Evolutionary conservation across 2,113 vertebrate species (phyloP), one percentile per base, ranked within the genome.

Genomic region (Ceyx margarethae): DNA sequence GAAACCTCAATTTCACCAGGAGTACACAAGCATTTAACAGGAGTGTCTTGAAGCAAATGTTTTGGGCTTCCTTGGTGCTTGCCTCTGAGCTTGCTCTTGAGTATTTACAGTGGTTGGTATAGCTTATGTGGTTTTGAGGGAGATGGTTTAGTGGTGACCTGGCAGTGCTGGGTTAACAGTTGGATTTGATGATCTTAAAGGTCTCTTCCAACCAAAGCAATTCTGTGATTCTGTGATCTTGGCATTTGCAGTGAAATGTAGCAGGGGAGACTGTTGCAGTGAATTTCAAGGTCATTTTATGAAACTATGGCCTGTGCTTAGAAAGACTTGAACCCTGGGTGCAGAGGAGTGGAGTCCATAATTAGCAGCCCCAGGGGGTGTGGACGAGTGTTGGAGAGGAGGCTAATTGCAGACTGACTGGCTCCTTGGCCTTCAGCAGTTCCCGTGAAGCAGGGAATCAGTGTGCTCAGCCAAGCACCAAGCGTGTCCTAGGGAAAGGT

Each of bases 401-500:
- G 85, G 80, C 61, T 90, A 87, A 89, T 68, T 95, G 91, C 94
- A 97, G 96, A 96, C 95, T 97, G 84, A 42, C 87, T 95, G 96
- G 64, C 96, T 96, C 95, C 96, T 96, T 95, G 94, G 96, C 78
- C 93, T 81, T 93, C 80, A 92, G 91, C 92, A 96, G 78, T 74
- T 95, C 87, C 72, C 10, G 1, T 50, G 91, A 82, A 95, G 93
- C 89, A 86, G 87, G 90, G 89, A 91, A 95, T 66, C 28, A 16
- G 95, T 91, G 50, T 19, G 58, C 85, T 96, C 91, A 96, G 93
- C 87, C 95, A 96, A 92, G 83, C 75, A 86, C 93, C 95, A 87
- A 91, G 87, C 33, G 71, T 97, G 95, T 97, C 94, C 94, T 95
- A 95, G 83, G 89, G 95, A 96, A 96, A 97, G 92, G 94, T 95